Conservation (phyloP, 2,888 invertebrate species). For the Metellina segmentata region DNA sequence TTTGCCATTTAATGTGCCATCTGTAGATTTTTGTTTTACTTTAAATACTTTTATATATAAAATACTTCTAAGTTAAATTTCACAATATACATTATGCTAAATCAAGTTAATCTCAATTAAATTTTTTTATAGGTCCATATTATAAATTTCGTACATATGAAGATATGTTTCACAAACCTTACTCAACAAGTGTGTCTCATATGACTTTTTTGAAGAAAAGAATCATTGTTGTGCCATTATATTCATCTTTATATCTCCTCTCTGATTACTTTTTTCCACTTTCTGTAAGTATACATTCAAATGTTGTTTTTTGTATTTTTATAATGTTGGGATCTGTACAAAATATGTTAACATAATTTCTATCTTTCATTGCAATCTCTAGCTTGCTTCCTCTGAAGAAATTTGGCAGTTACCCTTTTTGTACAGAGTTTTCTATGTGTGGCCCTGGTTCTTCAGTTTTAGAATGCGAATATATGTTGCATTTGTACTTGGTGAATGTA, state of each 20-base stretch:
- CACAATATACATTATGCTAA: no score
- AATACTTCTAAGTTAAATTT: no score
- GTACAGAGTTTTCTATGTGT: constrained; percentile 91
- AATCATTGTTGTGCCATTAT: constrained; percentile 86
- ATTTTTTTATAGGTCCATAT: constrained; percentile 90
- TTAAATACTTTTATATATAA: no score
- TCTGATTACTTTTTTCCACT: constrained; percentile 88
- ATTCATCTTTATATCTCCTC: constrained; percentile 86
- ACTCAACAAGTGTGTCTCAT: constrained; percentile 85
- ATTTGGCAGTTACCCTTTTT: constrained; percentile 88
- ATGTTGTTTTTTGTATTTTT: no score
- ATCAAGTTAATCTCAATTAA: no score
- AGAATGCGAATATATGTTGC: constrained; percentile 94
- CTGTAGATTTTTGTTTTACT: no score
- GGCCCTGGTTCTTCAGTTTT: constrained; percentile 92
- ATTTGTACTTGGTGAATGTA: constrained; percentile 93
- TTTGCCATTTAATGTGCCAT: no score
- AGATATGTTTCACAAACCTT: constrained; percentile 86
- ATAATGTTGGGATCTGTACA: background rate
- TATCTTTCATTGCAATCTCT: constrained; percentile 77
- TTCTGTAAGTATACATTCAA: constrained; percentile 84
- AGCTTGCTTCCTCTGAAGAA: constrained; percentile 91
- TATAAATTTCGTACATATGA: constrained; percentile 93
- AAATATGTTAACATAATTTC: background rate
- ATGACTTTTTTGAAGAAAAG: constrained; percentile 85